A percentile compares a stretch with the other conserved stretches of the same genome.
Evolutionary conservation across 2,797 vertebrate genomes (phyloP).

Genomic region (Limnodromus scolopaceus): DNA sequence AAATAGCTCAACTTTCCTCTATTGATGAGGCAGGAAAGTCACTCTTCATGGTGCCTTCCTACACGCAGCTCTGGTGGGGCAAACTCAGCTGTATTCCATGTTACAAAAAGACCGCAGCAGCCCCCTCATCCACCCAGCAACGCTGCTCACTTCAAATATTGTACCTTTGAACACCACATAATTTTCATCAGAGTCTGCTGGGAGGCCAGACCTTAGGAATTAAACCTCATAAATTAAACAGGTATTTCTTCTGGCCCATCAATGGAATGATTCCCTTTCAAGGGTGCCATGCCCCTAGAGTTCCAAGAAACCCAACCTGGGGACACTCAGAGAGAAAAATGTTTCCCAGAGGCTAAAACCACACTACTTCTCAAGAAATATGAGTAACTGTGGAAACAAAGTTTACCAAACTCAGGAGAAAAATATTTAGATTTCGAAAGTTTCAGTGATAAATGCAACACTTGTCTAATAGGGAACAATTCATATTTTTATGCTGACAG

Average conservation of each 20-base stretch:
- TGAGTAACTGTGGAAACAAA: neutral
- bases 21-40: neutral
- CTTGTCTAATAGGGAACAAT: neutral
- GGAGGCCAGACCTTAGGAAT: neutral
- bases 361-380: neutral
- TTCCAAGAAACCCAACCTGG: neutral
- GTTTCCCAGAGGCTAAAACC: neutral
- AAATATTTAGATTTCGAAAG: neutral
- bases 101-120: neutral
- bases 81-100: fast-evolving
- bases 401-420: neutral
- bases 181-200: neutral
- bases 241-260: neutral
- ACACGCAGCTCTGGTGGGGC: neutral
- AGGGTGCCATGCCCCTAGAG: neutral
- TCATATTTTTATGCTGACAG: neutral
- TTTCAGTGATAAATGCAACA: neutral
- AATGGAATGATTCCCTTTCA: neutral
- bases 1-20: neutral
- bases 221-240: neutral
- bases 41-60: neutral
- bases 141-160: fast-evolving
- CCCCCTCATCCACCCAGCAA: neutral
- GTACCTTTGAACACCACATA: fast-evolving
- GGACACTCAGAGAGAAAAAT: neutral